Conservation (phyloP, 2,113 vertebrate species). For the Mesoclemmys tuberculata region DNA sequence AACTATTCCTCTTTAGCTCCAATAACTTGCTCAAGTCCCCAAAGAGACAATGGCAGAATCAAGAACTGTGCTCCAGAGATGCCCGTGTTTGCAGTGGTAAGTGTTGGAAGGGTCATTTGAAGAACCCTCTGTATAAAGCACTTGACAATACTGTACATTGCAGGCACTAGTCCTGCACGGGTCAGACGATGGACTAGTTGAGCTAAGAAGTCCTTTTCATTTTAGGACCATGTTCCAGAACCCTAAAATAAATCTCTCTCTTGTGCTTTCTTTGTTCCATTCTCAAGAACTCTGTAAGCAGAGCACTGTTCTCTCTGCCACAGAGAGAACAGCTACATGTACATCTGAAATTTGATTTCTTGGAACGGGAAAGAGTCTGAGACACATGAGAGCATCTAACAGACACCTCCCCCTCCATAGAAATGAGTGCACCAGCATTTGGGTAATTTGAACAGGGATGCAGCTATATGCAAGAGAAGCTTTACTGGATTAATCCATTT, state of each 20-base stretch:
- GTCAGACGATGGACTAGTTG: background rate
- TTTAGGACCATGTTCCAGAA: background rate
- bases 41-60: background rate
- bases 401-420: background rate
- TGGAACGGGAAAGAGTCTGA: background rate
- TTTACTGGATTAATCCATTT: constrained; percentile 72
- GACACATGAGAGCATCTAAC: background rate
- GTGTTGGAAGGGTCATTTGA: background rate
- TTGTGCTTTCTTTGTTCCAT: background rate
- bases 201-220: background rate
- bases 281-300: constrained; percentile 10
- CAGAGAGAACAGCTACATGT: background rate
- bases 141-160: background rate
- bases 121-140: background rate
- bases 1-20: background rate
- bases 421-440: background rate
- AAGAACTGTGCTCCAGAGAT: background rate
- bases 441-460: constrained; percentile 48
- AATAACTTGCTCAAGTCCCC: background rate
- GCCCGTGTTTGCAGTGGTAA: background rate
- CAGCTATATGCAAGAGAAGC: constrained; percentile 66
- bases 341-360: background rate
- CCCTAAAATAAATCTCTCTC: constrained; percentile 12
- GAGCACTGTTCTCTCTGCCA: background rate
- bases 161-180: background rate